These are phyloP conservation scores for Apodemia hepburni DNA, from an alignment of 2,888 invertebrate genomes.

Conservation along the genomic window DNA sequence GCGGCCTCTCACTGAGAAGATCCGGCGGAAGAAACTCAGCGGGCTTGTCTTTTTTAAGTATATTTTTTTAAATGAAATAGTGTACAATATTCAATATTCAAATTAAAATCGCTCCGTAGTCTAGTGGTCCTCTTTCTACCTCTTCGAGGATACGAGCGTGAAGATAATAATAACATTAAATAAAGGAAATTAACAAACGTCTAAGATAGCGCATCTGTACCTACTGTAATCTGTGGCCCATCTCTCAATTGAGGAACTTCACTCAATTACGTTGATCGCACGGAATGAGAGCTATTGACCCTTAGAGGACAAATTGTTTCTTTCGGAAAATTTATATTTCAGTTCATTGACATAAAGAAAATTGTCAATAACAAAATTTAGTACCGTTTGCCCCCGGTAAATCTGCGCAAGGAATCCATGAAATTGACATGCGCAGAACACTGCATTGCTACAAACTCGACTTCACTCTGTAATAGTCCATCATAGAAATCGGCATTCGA, in stretches of 20 bases:
- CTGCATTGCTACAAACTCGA: constrained; percentile 75
- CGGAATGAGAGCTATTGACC: background rate
- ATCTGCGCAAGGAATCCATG: constrained; percentile 63
- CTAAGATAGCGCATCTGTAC: background rate
- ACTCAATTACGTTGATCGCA: constrained; percentile 16
- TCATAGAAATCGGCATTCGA: constrained; percentile 46
- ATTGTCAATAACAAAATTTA: constrained; percentile 66
- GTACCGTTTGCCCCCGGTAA: constrained; percentile 40
- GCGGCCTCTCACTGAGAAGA: no score
- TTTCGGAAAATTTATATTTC: constrained; percentile 19
- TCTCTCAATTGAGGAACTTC: background rate
- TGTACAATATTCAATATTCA: no score
- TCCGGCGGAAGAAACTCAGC: no score
- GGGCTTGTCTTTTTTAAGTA: no score
- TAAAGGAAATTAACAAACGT: no score
- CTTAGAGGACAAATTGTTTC: constrained; percentile 11
- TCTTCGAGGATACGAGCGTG: no score
- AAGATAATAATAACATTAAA: no score
- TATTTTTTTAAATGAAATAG: no score
- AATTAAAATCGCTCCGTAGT: no score
- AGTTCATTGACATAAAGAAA: constrained; percentile 62
- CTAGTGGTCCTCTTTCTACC: no score
- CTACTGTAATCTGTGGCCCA: background rate
- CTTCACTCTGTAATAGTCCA: constrained; percentile 53
- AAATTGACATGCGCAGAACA: constrained; percentile 69